Conservation (phyloP, 2,797 vertebrate species). For the Myiotriccus ornatus region DNA sequence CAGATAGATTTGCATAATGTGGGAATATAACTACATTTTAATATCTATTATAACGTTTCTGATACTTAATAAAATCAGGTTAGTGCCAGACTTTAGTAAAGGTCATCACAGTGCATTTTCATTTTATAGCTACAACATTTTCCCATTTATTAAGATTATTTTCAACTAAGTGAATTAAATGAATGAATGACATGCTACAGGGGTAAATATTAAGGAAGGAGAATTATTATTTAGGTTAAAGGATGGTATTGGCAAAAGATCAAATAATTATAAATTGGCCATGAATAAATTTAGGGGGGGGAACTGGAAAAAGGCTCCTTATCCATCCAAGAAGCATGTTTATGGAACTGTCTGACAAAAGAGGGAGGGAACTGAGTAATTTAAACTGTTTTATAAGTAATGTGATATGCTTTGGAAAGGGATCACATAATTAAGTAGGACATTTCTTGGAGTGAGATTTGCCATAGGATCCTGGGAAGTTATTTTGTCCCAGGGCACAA, state of each 20-base stretch:
- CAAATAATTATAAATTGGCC: constrained; percentile 16
- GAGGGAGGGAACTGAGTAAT: neutral
- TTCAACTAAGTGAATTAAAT: constrained; percentile 27
- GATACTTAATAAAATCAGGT: constrained; percentile 50
- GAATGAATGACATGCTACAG: constrained; percentile 4
- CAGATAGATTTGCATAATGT: constrained; percentile 12
- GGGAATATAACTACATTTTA: constrained; percentile 24
- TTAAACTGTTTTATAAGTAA: neutral
- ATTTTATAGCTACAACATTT: constrained; percentile 53
- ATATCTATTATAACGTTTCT: constrained; percentile 50
- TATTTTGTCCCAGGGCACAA: neutral
- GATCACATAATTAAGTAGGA: neutral
- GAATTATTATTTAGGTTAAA: constrained; percentile 34
- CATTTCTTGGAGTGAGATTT: neutral
- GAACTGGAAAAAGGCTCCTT: neutral
- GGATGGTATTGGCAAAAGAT: constrained; percentile 36
- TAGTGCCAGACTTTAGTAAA: constrained; percentile 35
- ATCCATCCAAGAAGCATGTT: neutral
- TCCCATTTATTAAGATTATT: constrained; percentile 53
- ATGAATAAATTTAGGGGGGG: constrained; percentile 32
- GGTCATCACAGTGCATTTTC: constrained; percentile 41
- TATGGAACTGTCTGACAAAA: neutral
- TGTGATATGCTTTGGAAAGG: neutral
- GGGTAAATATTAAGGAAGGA: constrained; percentile 51
- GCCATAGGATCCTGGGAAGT: neutral